Base-by-base conservation (phyloP, 2,113 vertebrate species). In the Epinephelus fuscoguttatus region DNA sequence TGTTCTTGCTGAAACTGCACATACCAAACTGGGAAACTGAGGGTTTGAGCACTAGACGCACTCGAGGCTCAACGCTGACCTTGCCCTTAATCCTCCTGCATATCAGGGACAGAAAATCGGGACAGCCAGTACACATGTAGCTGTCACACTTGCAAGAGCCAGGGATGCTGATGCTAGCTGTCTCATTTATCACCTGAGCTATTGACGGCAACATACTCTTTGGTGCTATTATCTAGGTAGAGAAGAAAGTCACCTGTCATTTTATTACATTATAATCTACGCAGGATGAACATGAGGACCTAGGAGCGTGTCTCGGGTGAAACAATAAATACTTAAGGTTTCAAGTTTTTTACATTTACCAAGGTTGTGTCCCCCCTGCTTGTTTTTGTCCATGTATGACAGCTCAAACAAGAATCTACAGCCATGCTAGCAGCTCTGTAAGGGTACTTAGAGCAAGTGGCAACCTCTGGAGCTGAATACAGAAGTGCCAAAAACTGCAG, bases 1-100 rank as follows among this genome's bases (percentile, higher is more conserved):
- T 78, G 88, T 78, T 89, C 84, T 60, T 84, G 88, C 87, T 88
- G 84, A 91, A 81, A 77, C 76, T 71, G 87, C 87, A 91, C 78
- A 84, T 84, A 82, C 72, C 78, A 80, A 78, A 67, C 40, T 80
- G 33, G 61, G 70, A 87, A 84, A 82, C 71, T 75, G 45, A 77
- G 70, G 61, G 71, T 68, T 88, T 83, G 42, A 66, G 72, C 33
- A 67, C 33, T 19, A 56, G 47, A 75, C 84, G 80, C 27, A 37
- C 30, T 30, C 4, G 55, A 56, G 25, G 71, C 64, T 72, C 21
- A 82, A 59, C 9, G 7, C 10, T 67, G 53, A 80, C 77, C 23
- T 84, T 61, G 27, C n/a, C 21, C 60, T 61, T 50, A 66, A 70
- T 72, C 69, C n/a, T 78, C 49, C 67, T 57, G 45, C 7, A 40